Conservation (phyloP, 2,888 invertebrate species). For the Heteropelma amictum region DNA sequence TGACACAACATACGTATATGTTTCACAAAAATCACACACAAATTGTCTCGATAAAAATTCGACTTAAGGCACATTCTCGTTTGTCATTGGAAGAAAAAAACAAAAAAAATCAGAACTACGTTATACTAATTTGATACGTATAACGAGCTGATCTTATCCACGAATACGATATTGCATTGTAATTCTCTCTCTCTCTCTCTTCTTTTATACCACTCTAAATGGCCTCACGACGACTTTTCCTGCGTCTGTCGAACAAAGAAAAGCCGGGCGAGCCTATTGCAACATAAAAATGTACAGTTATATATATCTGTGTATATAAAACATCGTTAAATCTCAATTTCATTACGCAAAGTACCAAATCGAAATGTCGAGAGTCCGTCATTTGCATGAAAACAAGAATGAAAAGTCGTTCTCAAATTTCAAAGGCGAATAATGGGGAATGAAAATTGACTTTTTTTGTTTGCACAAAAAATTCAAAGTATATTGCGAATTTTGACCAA, state of each 20-base stretch:
- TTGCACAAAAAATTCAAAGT: no score
- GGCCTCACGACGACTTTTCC: slow-evolving; percentile 67
- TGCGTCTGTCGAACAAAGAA: slow-evolving; percentile 17
- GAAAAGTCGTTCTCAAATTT: no score
- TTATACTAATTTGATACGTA: slow-evolving; percentile 35
- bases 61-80: slow-evolving; percentile 25
- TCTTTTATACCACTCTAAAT: background rate
- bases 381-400: background rate
- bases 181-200: background rate
- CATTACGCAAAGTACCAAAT: background rate
- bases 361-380: background rate
- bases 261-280: slow-evolving; percentile 62
- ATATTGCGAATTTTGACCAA: no score
- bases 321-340: slow-evolving; percentile 37
- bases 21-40: slow-evolving; percentile 21
- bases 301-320: slow-evolving; percentile 56
- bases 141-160: slow-evolving; percentile 39
- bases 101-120: slow-evolving; percentile 34
- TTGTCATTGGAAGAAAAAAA: no score
- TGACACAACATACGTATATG: slow-evolving; percentile 36
- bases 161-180: slow-evolving; percentile 5
- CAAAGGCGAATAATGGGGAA: no score
- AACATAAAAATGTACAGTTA: slow-evolving; percentile 49
- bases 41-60: slow-evolving; percentile 25
- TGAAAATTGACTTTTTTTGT: no score